Conservation (phyloP, 1,140 invertebrate genomes). For the Hirudo medicinalis region DNA sequence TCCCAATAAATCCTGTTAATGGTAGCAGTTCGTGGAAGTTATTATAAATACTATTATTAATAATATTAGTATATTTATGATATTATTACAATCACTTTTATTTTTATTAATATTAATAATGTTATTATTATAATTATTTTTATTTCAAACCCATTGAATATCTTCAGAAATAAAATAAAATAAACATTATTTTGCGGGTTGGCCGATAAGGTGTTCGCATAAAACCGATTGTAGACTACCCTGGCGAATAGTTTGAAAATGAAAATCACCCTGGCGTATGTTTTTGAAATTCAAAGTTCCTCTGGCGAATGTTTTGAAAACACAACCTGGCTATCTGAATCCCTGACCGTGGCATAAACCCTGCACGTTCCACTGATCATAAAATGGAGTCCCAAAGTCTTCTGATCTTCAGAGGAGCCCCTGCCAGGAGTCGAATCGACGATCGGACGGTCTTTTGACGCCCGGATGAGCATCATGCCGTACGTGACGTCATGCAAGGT, state of each 20-base stretch:
- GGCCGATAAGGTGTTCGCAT: no score
- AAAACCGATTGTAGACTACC: no score
- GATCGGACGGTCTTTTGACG: neutral
- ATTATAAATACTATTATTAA: neutral
- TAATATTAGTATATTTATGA: neutral
- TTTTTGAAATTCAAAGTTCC: no score
- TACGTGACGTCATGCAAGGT: constrained; percentile 13
- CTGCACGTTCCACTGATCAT: constrained; percentile 7
- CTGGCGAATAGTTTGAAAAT: no score
- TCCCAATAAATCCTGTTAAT: neutral
- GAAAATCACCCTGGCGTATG: no score
- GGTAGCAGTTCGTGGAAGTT: neutral
- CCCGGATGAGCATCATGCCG: neutral
- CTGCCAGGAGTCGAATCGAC: neutral
- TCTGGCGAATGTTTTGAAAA: no score
- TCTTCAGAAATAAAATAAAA: no score
- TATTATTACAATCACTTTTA: neutral
- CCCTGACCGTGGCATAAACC: constrained; percentile 13
- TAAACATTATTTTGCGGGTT: no score
- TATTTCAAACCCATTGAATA: no score
- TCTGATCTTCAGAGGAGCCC: neutral
- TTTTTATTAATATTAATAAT: neutral
- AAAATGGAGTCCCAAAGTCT: neutral
- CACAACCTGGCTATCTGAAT: neutral
- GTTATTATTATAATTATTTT: neutral